A percentile compares a stretch with the other conserved stretches of the same genome.
Evolutionary conservation across 2,888 invertebrate species (phyloP).

Genomic region (Drosophila affinis): DNA sequence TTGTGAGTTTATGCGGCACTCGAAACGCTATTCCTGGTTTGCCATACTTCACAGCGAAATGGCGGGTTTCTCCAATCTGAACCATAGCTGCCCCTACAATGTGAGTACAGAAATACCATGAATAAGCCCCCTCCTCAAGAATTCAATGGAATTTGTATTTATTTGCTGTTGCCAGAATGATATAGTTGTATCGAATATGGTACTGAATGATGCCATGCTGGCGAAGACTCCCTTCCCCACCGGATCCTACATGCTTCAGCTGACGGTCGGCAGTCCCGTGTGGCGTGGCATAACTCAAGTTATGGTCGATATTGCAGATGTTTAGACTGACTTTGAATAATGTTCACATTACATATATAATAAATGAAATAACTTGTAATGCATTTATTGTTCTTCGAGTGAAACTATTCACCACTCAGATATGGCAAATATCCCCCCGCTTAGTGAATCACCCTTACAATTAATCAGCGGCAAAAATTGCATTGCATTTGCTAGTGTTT

Average conservation of each 20-base stretch:
- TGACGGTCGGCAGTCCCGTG: constrained; percentile 8
- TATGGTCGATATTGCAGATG: constrained; percentile 31
- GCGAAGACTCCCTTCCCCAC: constrained; percentile 18
- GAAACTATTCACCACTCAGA: too few relatives aligned
- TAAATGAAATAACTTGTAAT: not conserved
- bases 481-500: constrained; percentile 19
- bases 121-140: not conserved
- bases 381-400: not conserved
- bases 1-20: constrained; percentile 8
- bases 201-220: constrained; percentile 20
- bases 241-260: constrained; percentile 21
- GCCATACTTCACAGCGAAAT: not conserved
- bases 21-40: constrained; percentile 12
- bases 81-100: constrained; percentile 30
- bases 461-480: constrained; percentile 9
- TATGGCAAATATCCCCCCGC: not conserved
- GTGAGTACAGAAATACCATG: not conserved
- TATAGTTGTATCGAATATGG: constrained; percentile 10
- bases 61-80: not conserved
- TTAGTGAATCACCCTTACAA: constrained; percentile 17
- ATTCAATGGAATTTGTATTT: not conserved
- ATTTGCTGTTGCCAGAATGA: constrained; percentile 13
- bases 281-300: constrained; percentile 8
- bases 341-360: not conserved
- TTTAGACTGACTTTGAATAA: not conserved